These are phyloP conservation scores for Beroe ovata DNA, from an alignment of 37 sponge, comb jelly and placozoan species.

Conservation along the genomic window DNA sequence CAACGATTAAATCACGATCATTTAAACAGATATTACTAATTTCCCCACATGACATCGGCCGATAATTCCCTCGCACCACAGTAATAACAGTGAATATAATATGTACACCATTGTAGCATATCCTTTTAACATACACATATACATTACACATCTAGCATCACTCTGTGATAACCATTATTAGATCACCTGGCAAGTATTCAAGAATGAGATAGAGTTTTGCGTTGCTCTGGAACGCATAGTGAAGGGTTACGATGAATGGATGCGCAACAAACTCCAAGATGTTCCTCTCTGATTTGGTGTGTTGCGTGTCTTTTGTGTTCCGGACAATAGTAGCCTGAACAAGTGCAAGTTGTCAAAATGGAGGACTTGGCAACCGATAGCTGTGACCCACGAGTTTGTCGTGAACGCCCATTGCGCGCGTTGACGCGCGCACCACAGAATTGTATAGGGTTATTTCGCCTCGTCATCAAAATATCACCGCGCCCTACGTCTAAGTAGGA, in stretches of 20 bases:
- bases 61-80: neutral
- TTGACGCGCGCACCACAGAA: neutral
- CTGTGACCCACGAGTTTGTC: conserved; percentile 4
- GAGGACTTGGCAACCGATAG: neutral
- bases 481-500: conserved; percentile 17
- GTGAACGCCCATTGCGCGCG: conserved; percentile 28
- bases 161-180: no score
- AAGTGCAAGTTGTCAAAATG: no score
- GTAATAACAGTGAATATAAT: no score
- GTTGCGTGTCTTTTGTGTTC: conserved; percentile 93
- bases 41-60: neutral
- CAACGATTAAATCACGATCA: no score
- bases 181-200: conserved; percentile 90
- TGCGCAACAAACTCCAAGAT: conserved; percentile 82
- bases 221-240: conserved; percentile 94
- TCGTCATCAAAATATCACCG: conserved; percentile 9
- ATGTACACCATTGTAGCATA: no score
- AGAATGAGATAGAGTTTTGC: conserved; percentile 95
- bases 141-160: no score
- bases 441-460: neutral
- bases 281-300: conserved; percentile 93
- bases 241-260: conserved; percentile 90
- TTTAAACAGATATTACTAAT: neutral
- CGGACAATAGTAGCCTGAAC: conserved; percentile 90
- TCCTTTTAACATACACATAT: no score